A percentile compares a stretch with the other conserved stretches of the same genome.
phyloP scores from a whole-genome alignment of 1,140 invertebrate genomes.

The Onthophagus taurus region DNA sequence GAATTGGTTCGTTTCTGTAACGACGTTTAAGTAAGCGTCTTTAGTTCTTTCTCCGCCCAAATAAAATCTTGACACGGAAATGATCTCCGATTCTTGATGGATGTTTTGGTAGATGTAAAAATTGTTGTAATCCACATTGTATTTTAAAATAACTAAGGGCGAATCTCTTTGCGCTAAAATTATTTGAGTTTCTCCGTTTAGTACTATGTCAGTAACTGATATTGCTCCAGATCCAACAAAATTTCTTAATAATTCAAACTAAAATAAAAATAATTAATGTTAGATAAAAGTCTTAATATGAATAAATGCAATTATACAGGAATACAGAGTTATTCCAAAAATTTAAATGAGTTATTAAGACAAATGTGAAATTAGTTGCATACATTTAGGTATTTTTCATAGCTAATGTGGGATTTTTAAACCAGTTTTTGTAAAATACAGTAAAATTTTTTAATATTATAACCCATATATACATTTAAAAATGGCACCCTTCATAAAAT shows the following conservation, averaged over 20 bases:
- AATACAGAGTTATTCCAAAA: no score
- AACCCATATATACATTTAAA: no score
- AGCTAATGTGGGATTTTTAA: no score
- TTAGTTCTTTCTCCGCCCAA: constrained; percentile 23
- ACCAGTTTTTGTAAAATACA: no score
- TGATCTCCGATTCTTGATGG: no score
- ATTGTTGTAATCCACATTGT: constrained; percentile 25
- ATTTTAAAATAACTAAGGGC: constrained; percentile 27
- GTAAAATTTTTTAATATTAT: no score
- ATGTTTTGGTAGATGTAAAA: constrained; percentile 31
- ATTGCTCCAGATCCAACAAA: constrained; percentile 21
- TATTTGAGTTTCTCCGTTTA: constrained; percentile 26
- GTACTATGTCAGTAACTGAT: constrained; percentile 24
- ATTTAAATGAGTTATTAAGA: no score
- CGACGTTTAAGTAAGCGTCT: constrained; percentile 29
- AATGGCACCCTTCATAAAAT: no score
- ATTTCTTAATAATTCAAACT: constrained; percentile 27
- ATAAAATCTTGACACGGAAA: constrained; percentile 16
- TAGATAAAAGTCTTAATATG: no score
- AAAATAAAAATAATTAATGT: constrained; percentile 15
- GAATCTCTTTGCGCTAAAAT: constrained; percentile 24
- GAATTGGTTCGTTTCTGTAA: constrained; percentile 24
- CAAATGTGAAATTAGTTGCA: no score
- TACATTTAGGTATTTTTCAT: no score
- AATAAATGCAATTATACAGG: no score